A percentile compares a stretch with the other conserved stretches of the same genome.
These are phyloP conservation scores for Plutomurus gul DNA, from an alignment of 1,140 invertebrate genomes.

Conservation along the genomic window DNA sequence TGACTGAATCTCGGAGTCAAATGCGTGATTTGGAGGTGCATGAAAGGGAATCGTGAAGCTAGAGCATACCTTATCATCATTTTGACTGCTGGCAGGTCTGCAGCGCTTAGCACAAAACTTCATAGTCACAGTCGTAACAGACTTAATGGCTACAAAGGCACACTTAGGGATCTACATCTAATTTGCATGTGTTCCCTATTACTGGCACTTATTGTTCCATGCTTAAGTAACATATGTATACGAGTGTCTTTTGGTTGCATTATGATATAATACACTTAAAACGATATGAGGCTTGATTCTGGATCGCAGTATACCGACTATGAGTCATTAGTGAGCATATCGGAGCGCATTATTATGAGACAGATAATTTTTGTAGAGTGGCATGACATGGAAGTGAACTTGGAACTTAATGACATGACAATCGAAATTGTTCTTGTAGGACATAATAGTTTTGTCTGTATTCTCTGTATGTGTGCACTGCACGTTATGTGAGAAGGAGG, in stretches of 20 bases:
- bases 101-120: neutral
- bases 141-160: conserved; percentile 15
- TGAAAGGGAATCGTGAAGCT: neutral
- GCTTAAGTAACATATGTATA: too few relatives aligned
- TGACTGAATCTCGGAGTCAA: neutral
- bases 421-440: neutral
- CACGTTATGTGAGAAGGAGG: neutral
- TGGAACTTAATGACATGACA: neutral
- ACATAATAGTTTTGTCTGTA: neutral
- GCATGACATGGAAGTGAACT: too few relatives aligned
- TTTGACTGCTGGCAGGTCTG: neutral
- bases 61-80: neutral
- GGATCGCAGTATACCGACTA: neutral
- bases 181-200: conserved; percentile 29
- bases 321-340: neutral
- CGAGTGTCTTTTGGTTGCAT: too few relatives aligned
- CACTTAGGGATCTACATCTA: neutral
- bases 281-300: too few relatives aligned
- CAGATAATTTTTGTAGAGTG: neutral
- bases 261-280: too few relatives aligned
- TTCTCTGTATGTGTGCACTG: too few relatives aligned
- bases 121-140: neutral
- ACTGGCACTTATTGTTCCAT: too few relatives aligned
- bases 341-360: neutral
- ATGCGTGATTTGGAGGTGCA: conserved; percentile 6